Evolutionary conservation across 1,140 invertebrate genomes (phyloP).

Genomic region (Galleria mellonella): DNA sequence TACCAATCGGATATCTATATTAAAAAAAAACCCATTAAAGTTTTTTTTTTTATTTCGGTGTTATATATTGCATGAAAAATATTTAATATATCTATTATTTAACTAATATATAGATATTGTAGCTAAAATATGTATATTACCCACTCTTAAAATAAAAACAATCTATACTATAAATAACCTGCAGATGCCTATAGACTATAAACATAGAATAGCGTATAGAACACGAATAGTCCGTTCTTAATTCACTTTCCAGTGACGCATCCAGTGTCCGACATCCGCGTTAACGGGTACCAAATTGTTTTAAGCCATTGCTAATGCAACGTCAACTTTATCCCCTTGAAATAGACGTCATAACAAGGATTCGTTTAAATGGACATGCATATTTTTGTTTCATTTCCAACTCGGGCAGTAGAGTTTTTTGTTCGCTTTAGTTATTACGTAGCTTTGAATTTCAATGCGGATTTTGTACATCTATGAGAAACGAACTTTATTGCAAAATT

Average conservation of each 20-base stretch:
- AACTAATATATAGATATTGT: too few relatives aligned
- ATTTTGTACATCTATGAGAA: not conserved
- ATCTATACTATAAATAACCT: too few relatives aligned
- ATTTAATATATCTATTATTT: too few relatives aligned
- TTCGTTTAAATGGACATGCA: not conserved
- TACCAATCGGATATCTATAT: too few relatives aligned
- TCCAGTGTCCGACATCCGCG: conserved; percentile 2
- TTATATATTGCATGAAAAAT: too few relatives aligned
- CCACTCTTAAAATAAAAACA: too few relatives aligned
- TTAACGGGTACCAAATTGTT: conserved; percentile 1
- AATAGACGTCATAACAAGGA: not conserved
- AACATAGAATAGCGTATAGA: too few relatives aligned
- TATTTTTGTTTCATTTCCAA: conserved; percentile 3
- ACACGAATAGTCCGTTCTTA: too few relatives aligned
- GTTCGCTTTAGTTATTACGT: conserved; percentile 3
- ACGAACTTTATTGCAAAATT: not conserved
- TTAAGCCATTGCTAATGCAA: not conserved
- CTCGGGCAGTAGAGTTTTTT: conserved; percentile 1
- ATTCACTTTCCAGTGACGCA: conserved; percentile 4
- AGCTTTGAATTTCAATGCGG: conserved; percentile 5
- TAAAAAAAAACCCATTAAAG: too few relatives aligned
- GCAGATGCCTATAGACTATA: too few relatives aligned
- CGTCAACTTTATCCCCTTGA: not conserved
- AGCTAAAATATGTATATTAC: too few relatives aligned
- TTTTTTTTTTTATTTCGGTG: too few relatives aligned